Base-by-base conservation (phyloP, 2,888 invertebrate genomes). In the Dicyrtoma fusca region DNA sequence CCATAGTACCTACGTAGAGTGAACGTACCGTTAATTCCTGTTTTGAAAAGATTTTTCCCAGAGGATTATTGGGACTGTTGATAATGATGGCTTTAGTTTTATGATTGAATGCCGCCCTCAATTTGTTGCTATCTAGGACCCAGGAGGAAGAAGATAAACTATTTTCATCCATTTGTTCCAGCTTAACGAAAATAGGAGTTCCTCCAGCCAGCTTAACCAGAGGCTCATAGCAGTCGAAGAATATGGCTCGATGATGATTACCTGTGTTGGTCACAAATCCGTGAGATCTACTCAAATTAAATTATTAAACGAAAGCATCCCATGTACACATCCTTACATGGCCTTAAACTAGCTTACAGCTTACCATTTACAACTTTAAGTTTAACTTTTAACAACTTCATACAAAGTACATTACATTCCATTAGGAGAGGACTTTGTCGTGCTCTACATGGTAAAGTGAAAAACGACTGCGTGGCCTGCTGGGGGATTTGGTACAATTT, bases 41-140 rank as follows among this genome's bases (percentile, higher is more conserved):
- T 45, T 82, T 78, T 0, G 87, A 88, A 82, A 90, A 92, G 23
- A 96, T 92, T 85, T 99, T 99, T 57, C 99, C 99, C 0, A 95
- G 84, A 0, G 99, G 99, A 85, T 99, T 99, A 84, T 99, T 94
- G 0, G 99, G 99, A 0, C 97, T 97, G 84, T 98, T 99, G n/a
- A 98, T 81, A 70, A 99, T 91, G 1, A 99, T 90, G 84, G 92
- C 57, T 87, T 99, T 99, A 0, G 99, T 99, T 83, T 92, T 93
- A 1, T 85, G 82, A 80, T 88, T 95, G 84, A 99, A 97, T 10
- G 94, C 85, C 0, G 87, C 86, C 71, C 88, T 88, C 42, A 99
- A 84, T 82, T 97, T 95, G 6, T 87, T 84, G 71, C 89, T 88
- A 83, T 99, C 95, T 14, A 98, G 85, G 1, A 89, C 88, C 94